Conservation (phyloP, 2,797 vertebrate genomes). For the Sebastes steindachneri region DNA sequence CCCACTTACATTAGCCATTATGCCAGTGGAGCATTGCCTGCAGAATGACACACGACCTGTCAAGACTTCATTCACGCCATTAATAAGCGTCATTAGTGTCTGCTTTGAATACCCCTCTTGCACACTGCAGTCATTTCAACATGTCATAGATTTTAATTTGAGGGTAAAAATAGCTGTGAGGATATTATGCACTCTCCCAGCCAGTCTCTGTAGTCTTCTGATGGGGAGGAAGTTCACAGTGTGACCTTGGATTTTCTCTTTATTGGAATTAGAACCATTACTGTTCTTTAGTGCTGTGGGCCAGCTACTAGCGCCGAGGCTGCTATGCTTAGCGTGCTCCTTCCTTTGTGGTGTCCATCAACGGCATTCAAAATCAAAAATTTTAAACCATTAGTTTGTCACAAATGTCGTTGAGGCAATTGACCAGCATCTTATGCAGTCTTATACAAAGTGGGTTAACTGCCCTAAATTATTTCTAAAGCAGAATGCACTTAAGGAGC, state of each 20-base stretch:
- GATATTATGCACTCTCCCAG: conserved; percentile 89
- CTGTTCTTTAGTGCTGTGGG: conserved; percentile 77
- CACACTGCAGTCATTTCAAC: conserved; percentile 99
- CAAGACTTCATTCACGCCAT: conserved; percentile 98
- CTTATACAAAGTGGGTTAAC: conserved; percentile 49
- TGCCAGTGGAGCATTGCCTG: conserved; percentile 93
- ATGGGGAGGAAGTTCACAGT: conserved; percentile 86
- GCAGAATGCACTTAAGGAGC: conserved; percentile 43
- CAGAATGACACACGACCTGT: conserved; percentile 99
- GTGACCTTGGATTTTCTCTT: conserved; percentile 87
- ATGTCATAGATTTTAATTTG: conserved; percentile 99
- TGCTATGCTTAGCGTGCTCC: conserved; percentile 33
- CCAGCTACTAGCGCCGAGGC: conserved; percentile 50
- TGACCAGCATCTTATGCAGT: conserved; percentile 52
- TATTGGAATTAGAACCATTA: conserved; percentile 84
- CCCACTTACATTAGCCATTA: conserved; percentile 99
- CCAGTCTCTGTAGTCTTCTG: conserved; percentile 89
- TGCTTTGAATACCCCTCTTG: conserved; percentile 99
- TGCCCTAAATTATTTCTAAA: conserved; percentile 52
- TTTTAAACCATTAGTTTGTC: conserved; percentile 74
- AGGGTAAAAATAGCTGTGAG: conserved; percentile 99
- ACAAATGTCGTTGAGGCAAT: conserved; percentile 57
- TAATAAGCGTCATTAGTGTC: conserved; percentile 99
- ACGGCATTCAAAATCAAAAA: conserved; percentile 56
- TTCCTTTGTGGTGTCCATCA: conserved; percentile 73